Conservation (phyloP, 2,113 vertebrate species). For the Gallinago paraguaiae region DNA sequence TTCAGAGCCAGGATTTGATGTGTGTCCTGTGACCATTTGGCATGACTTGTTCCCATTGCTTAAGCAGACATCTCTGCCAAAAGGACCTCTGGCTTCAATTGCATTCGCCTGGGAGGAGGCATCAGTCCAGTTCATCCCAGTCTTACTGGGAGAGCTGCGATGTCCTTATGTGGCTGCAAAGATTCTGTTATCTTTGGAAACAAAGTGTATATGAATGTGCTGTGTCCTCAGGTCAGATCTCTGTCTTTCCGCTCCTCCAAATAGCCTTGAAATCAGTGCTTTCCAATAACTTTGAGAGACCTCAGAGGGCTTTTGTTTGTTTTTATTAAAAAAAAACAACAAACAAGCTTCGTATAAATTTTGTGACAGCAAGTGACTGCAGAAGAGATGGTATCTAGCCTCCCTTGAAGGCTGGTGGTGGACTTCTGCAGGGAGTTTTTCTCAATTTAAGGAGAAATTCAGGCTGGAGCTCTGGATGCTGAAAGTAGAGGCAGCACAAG, state of each 20-base stretch:
- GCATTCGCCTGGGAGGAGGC: background rate
- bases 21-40: background rate
- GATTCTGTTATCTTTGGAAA: background rate
- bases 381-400: background rate
- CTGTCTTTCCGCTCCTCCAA: background rate
- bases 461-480: background rate
- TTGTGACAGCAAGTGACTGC: background rate
- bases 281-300: background rate
- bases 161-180: background rate
- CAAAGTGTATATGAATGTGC: background rate
- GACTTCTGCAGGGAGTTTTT: background rate
- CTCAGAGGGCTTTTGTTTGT: background rate
- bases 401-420: background rate
- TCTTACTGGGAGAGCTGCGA: background rate
- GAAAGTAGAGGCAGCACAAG: background rate
- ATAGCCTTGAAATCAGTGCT: background rate
- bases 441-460: background rate
- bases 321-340: background rate
- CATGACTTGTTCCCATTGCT: background rate
- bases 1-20: background rate
- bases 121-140: background rate
- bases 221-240: background rate
- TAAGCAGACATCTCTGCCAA: background rate
- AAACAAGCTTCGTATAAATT: background rate
- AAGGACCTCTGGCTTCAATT: conserved; percentile 5